Conservation (phyloP, 2,113 vertebrate genomes). For the Tragelaphus scriptus region DNA sequence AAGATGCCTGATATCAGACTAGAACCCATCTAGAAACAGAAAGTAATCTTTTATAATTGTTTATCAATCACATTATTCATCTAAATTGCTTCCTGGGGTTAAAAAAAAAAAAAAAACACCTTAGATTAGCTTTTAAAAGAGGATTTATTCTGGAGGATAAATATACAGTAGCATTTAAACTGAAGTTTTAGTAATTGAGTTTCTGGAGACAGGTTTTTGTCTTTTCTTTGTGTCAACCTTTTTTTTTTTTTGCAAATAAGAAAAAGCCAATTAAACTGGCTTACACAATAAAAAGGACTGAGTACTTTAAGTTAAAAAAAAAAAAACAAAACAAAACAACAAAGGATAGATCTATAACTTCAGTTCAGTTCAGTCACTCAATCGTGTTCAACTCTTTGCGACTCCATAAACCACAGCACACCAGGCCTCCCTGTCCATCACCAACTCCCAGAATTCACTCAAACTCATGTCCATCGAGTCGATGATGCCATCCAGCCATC, state of each 20-base stretch:
- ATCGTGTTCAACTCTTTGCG: no score
- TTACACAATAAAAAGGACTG: background rate
- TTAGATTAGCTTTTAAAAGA: background rate
- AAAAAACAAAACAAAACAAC: background rate
- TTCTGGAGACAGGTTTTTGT: background rate
- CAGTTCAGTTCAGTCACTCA: no score
- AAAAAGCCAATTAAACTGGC: background rate
- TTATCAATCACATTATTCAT: background rate
- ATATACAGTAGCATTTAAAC: background rate
- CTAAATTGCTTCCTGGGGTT: background rate
- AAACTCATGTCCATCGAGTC: no score
- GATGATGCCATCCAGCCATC: no score
- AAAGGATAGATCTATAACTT: background rate
- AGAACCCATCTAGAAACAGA: background rate
- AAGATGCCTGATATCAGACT: background rate
- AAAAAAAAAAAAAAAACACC: background rate
- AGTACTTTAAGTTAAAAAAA: background rate
- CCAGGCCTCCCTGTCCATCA: no score
- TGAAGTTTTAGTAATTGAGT: background rate
- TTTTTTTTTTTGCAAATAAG: background rate
- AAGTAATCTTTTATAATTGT: background rate
- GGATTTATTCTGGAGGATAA: background rate
- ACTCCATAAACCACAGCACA: fast-evolving
- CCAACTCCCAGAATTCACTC: no score
- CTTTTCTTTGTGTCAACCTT: background rate